A percentile compares a stretch with the other conserved stretches of the same genome.
These are phyloP conservation scores for Thymelicus acteon DNA, from an alignment of 2,888 invertebrate genomes.

Conservation along the genomic window DNA sequence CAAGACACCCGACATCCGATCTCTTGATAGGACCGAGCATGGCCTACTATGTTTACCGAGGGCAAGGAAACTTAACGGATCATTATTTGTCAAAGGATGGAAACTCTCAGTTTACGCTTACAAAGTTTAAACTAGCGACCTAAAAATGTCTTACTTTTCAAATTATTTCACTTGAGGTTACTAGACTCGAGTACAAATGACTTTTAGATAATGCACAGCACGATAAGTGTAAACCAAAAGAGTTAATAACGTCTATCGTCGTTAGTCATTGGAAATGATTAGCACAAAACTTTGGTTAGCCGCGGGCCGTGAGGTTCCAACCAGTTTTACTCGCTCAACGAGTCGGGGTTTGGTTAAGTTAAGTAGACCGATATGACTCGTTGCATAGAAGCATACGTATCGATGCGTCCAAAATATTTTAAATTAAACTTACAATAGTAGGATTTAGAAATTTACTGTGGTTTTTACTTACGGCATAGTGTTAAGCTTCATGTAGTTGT, in stretches of 20 bases:
- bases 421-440: conserved; percentile 26
- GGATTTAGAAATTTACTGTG: conserved; percentile 22
- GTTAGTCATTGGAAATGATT: conserved; percentile 62
- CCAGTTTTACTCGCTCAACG: conserved; percentile 65
- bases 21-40: conserved; percentile 22
- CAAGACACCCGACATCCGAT: conserved; percentile 52
- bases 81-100: background rate
- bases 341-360: conserved; percentile 59
- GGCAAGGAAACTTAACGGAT: background rate
- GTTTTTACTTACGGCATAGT: conserved; percentile 76
- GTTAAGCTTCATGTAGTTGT: conserved; percentile 77
- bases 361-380: conserved; percentile 60
- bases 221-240: conserved; percentile 46
- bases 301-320: conserved; percentile 60
- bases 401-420: conserved; percentile 47
- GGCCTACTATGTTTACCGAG: conserved; percentile 1
- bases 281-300: conserved; percentile 57
- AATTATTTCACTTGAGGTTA: background rate
- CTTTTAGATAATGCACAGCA: conserved; percentile 36
- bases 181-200: background rate
- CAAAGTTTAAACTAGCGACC: conserved; percentile 8
- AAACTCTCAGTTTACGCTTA: background rate
- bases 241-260: conserved; percentile 48
- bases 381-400: conserved; percentile 56
- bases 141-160: background rate